A percentile compares a stretch with the other conserved stretches of the same genome.
These are phyloP conservation scores for Pitangus sulphuratus DNA, from an alignment of 2,797 vertebrate genomes.

Conservation along the genomic window DNA sequence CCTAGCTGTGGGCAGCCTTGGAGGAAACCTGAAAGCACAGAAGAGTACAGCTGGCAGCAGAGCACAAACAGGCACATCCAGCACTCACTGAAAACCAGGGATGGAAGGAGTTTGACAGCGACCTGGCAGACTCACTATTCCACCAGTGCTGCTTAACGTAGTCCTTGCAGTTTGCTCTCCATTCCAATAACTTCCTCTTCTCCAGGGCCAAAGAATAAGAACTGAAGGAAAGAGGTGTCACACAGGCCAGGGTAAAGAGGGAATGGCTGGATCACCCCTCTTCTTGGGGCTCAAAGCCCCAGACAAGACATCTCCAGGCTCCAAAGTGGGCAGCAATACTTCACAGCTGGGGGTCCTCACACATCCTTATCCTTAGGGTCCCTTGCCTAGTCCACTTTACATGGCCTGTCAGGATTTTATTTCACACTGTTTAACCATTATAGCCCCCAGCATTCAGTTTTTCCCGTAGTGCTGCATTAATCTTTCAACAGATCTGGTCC, in stretches of 20 bases:
- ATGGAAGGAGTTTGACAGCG: not conserved
- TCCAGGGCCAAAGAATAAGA: not conserved
- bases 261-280: not conserved
- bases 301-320: not conserved
- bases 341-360: accelerated
- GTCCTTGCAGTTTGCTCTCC: not conserved
- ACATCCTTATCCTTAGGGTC: not conserved
- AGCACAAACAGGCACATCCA: accelerated
- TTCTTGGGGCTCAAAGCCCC: not conserved
- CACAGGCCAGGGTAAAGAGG: not conserved
- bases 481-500: not conserved
- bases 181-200: not conserved
- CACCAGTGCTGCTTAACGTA: not conserved
- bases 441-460: not conserved
- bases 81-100: not conserved
- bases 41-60: not conserved
- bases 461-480: not conserved
- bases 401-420: not conserved
- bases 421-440: not conserved
- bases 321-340: not conserved
- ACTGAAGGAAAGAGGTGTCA: not conserved
- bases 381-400: not conserved
- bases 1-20: not conserved
- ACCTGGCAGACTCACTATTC: not conserved
- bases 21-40: not conserved